These are phyloP conservation scores for Bedellia somnulentella DNA, from an alignment of 2,888 invertebrate species.

Conservation along the genomic window DNA sequence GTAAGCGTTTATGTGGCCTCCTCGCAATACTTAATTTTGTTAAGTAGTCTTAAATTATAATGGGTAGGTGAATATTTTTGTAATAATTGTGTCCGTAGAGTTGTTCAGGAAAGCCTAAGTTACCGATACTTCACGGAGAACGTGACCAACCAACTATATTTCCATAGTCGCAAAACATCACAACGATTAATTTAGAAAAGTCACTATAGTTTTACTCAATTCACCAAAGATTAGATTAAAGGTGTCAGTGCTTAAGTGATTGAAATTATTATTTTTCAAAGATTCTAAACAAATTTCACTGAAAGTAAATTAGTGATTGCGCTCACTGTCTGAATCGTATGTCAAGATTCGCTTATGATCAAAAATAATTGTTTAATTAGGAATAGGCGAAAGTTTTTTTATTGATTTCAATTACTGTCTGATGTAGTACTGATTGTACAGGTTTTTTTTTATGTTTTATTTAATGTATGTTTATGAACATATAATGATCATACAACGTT, in stretches of 20 bases:
- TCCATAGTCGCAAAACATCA: no score
- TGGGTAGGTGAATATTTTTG: slow-evolving; percentile 60
- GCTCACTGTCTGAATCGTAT: no score
- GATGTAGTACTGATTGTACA: no score
- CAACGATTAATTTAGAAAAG: no score
- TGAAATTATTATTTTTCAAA: slow-evolving; percentile 11
- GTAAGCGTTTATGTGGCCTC: slow-evolving; percentile 28
- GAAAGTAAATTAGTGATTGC: slow-evolving; percentile 6
- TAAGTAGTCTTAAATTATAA: slow-evolving; percentile 57
- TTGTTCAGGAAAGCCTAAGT: slow-evolving; percentile 43
- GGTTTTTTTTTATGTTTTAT: not conserved
- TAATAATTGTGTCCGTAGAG: slow-evolving; percentile 49
- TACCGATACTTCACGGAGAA: slow-evolving; percentile 35
- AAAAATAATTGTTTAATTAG: no score
- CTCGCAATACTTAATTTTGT: slow-evolving; percentile 53
- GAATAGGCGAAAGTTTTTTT: no score
- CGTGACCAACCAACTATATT: no score
- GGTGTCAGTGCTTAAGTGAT: slow-evolving; percentile 27
- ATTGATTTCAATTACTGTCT: no score
- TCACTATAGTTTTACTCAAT: no score
- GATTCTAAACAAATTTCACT: slow-evolving; percentile 13
- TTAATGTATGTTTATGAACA: slow-evolving; percentile 4
- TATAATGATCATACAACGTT: slow-evolving; percentile 22
- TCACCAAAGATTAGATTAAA: slow-evolving; percentile 58
- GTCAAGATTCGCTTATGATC: no score